These are phyloP conservation scores for Entomobrya proxima DNA, from an alignment of 2,888 invertebrate genomes.

Conservation along the genomic window DNA sequence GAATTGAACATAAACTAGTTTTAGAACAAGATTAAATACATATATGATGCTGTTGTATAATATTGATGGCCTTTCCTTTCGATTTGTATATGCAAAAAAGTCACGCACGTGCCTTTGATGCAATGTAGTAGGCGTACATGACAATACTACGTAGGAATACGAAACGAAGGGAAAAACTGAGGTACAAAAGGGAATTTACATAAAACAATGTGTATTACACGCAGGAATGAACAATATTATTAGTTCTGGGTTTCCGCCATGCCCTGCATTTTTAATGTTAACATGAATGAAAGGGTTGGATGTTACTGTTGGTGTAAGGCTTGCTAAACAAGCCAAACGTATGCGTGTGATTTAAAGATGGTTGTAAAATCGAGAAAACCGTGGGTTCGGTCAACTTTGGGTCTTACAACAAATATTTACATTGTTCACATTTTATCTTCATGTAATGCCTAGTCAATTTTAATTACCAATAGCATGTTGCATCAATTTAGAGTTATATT, in stretches of 20 bases:
- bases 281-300: neutral
- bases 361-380: constrained; percentile 7
- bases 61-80: too few relatives aligned
- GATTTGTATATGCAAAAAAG: constrained; percentile 30
- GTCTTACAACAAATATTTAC: constrained; percentile 38
- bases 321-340: neutral
- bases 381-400: constrained; percentile 6
- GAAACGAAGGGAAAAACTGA: constrained; percentile 37
- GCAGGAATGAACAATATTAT: constrained; percentile 27
- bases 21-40: too few relatives aligned
- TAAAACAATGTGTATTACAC: constrained; percentile 10
- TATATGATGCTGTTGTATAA: too few relatives aligned
- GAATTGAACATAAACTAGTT: too few relatives aligned
- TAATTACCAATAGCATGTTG: neutral
- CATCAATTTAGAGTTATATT: neutral
- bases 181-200: neutral
- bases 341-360: neutral
- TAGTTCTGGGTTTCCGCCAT: constrained; percentile 47
- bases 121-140: constrained; percentile 52
- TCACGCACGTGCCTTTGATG: constrained; percentile 51
- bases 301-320: neutral
- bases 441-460: constrained; percentile 26
- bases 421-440: constrained; percentile 8
- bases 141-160: constrained; percentile 41
- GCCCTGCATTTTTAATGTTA: neutral